Evolutionary conservation across 2,113 vertebrate species (phyloP), one percentile per base, ranked within the genome.

Genomic region (Muscicapa adusta): DNA sequence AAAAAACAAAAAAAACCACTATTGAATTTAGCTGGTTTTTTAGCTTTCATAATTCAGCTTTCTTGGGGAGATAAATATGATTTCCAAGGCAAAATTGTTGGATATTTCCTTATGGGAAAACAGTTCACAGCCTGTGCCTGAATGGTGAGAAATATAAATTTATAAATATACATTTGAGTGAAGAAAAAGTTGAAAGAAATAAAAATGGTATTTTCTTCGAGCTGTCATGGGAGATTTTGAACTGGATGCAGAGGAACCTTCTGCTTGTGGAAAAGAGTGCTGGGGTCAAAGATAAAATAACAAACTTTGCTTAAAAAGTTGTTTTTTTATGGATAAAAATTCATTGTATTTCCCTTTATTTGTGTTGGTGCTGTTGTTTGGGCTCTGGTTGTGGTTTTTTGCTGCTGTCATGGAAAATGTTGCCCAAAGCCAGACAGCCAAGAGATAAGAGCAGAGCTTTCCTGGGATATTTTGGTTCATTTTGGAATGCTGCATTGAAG

Each of bases 371-470:
- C 38, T 82, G 22, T 9, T 68, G 33, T 36, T 47, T 58, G 63
- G 33, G 40, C 33, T 45, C 51, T 48, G 68, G 17, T 47, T 93
- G 51, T 38, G 25, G 48, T 75, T n/a, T 31, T 89, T 36, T 62
- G 58, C 63, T 70, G 20, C 15, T 56, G 22, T 91, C 84, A 82
- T 77, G 87, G 87, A 87, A 72, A 94, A 60, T 0, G 13, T 31
- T 94, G 36, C 53, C 76, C n/a, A 57, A 81, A 86, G 20, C 61
- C 86, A 93, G 92, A 60, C 57, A 75, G 61, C 4, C 0, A 57
- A 89, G 48, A 96, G 93, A 91, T 87, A 89, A 96, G 50, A 79
- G 70, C 42, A 65, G 91, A 76, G 47, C 20, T 71, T 93, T 90
- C 36, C 82, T 6, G 16, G 45, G 65, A n/a, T 91, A n/a, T 93